Evolutionary conservation across 1,140 invertebrate species (phyloP).

Genomic region (Macrobrachium rosenbergii): DNA sequence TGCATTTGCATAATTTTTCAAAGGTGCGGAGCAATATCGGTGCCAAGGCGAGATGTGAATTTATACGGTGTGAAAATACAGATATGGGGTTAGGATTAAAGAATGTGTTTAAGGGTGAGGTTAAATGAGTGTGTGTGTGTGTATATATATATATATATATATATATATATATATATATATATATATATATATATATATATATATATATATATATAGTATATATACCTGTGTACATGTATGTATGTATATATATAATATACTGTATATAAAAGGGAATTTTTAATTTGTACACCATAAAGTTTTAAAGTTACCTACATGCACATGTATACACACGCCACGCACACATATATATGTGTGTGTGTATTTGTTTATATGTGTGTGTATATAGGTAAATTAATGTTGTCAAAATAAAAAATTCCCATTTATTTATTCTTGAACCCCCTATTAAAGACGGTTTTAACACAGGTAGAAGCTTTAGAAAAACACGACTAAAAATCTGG

Average conservation of each 20-base stretch:
- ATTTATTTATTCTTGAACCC: neutral
- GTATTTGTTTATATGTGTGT: neutral
- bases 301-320: too few relatives aligned
- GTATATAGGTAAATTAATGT: neutral
- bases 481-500: too few relatives aligned
- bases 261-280: too few relatives aligned
- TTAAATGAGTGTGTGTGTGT: neutral
- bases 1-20: too few relatives aligned
- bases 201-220: slow-evolving; percentile 21
- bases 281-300: too few relatives aligned
- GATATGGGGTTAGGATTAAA: neutral
- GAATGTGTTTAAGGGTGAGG: too few relatives aligned
- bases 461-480: too few relatives aligned
- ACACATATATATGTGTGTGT: neutral
- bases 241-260: slow-evolving; percentile 20
- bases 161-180: slow-evolving; percentile 9
- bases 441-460: too few relatives aligned
- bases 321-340: too few relatives aligned
- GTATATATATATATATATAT: slow-evolving; percentile 7
- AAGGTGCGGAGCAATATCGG: too few relatives aligned
- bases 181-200: slow-evolving; percentile 22
- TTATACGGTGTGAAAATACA: neutral
- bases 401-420: too few relatives aligned
- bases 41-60: neutral
- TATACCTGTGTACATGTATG: neutral